Percentiles rank a stretch among this genome's conserved stretches.
phyloP scores from a whole-genome alignment of 2,888 invertebrate genomes.

The Campoletis raptor region DNA sequence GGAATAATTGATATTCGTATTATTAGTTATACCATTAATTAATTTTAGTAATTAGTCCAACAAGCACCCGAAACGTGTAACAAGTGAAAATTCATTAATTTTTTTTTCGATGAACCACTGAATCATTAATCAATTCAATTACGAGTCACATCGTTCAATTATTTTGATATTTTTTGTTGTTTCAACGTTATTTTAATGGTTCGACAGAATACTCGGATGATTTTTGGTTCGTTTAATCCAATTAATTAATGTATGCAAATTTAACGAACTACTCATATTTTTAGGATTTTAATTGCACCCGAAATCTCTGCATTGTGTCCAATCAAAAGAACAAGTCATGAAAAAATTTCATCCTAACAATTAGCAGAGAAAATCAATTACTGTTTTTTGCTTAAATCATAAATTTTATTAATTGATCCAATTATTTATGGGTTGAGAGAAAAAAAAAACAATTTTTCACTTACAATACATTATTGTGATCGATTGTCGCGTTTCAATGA shows the following conservation, averaged over 20 bases:
- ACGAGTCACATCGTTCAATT: background rate
- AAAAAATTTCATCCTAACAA: background rate
- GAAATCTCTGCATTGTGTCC: background rate
- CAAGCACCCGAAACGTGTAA: background rate
- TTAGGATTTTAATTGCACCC: background rate
- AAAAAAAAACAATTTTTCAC: background rate
- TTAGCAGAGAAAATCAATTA: background rate
- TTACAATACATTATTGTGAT: slow-evolving; percentile 13
- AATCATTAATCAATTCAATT: background rate
- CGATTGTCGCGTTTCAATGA: slow-evolving; percentile 12
- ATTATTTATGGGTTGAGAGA: background rate
- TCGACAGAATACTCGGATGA: background rate
- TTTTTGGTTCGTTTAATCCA: background rate
- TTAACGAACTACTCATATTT: background rate
- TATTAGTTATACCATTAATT: background rate
- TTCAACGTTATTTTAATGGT: background rate
- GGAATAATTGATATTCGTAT: background rate
- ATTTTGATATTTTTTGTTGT: background rate
- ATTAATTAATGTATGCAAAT: background rate
- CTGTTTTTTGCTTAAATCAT: background rate
- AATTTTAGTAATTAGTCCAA: background rate
- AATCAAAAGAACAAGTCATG: background rate
- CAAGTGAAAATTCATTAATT: background rate
- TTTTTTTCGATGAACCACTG: background rate
- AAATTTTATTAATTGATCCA: background rate